Conservation (phyloP, 2,888 invertebrate species). For the Pyrrhosoma nymphula region DNA sequence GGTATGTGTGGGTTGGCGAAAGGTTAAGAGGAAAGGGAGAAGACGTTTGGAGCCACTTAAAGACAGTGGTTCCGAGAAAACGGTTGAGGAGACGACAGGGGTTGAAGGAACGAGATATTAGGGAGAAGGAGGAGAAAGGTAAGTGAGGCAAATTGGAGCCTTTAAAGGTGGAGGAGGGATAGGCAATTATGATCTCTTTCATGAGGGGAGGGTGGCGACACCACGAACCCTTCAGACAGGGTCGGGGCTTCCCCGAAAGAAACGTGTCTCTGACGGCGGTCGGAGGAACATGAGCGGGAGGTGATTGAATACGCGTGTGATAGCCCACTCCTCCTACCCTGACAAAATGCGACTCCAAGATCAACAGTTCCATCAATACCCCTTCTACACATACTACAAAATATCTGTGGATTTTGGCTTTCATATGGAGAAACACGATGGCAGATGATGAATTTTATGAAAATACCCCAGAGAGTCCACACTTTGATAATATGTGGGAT, state of each 20-base stretch:
- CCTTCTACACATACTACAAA: neutral
- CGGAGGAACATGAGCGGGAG: neutral
- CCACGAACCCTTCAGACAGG: neutral
- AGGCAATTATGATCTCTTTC: constrained; percentile 8
- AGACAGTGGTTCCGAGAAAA: neutral
- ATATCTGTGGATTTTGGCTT: neutral
- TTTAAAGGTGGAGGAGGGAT: neutral
- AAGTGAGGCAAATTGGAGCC: constrained; percentile 21
- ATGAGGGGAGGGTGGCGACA: neutral
- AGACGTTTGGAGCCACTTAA: constrained; percentile 6
- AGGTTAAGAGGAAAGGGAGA: neutral
- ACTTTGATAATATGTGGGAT: too few species aligned
- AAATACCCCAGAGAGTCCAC: too few species aligned
- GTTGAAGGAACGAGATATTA: neutral
- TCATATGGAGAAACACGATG: too few species aligned
- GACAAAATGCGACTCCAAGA: constrained; percentile 5
- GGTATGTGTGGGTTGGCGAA: too few species aligned
- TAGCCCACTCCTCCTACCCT: neutral
- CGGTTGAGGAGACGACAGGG: neutral
- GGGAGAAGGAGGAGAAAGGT: neutral
- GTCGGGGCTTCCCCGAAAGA: neutral
- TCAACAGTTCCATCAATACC: neutral
- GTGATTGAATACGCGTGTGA: neutral
- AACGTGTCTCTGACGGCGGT: neutral
- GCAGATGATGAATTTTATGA: too few species aligned